These are phyloP conservation scores for Sclerurus mexicanus DNA, from an alignment of 2,113 vertebrate genomes.

Conservation along the genomic window DNA sequence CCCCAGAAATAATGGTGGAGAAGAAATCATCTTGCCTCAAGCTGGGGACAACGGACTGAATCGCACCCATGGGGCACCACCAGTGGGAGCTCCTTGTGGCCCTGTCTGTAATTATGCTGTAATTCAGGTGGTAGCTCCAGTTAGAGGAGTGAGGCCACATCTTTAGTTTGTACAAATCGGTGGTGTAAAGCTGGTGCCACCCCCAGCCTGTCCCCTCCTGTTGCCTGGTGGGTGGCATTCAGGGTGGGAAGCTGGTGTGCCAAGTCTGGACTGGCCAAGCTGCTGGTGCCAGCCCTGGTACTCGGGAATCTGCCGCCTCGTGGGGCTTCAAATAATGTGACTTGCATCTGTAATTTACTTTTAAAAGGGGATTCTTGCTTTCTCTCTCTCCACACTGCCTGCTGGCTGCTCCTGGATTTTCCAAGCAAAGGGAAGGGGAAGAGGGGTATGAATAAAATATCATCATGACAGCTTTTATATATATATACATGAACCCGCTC, in stretches of 20 bases:
- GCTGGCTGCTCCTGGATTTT: slow-evolving; percentile 64
- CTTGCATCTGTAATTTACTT: slow-evolving; percentile 66
- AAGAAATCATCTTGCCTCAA: not conserved
- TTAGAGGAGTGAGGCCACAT: not conserved
- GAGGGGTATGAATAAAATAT: slow-evolving; percentile 73
- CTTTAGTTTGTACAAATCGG: not conserved
- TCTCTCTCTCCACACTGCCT: slow-evolving; percentile 41
- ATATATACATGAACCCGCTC: slow-evolving; percentile 42
- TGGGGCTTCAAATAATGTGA: slow-evolving; percentile 56
- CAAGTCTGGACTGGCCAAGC: not conserved
- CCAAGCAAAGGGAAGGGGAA: slow-evolving; percentile 60
- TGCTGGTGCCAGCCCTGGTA: not conserved
- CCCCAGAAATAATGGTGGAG: not conserved
- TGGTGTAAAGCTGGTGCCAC: fast-evolving
- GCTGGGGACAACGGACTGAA: not conserved
- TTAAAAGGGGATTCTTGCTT: slow-evolving; percentile 61
- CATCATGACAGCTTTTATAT: slow-evolving; percentile 60
- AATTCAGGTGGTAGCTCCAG: slow-evolving; percentile 2
- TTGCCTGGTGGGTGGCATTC: not conserved
- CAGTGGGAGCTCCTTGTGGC: fast-evolving
- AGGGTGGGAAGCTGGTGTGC: not conserved
- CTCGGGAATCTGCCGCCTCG: not conserved
- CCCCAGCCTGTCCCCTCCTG: not conserved
- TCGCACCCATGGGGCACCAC: not conserved
- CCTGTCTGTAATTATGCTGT: not conserved